These are phyloP conservation scores for Chloebia gouldiae DNA, from an alignment of 2,113 vertebrate species.

Conservation along the genomic window DNA sequence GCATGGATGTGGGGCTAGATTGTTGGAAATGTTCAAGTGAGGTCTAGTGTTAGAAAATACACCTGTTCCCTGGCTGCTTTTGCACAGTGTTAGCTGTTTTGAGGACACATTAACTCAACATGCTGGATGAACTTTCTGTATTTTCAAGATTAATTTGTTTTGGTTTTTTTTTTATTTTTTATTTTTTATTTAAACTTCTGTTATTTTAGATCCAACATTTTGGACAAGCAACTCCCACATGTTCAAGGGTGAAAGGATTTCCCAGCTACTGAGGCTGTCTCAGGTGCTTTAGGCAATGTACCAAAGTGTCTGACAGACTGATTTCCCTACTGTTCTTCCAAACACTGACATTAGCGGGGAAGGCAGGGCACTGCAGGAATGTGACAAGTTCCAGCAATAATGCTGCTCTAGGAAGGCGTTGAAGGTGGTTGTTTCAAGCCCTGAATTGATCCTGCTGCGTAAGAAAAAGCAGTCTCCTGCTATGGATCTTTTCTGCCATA, in stretches of 20 bases:
- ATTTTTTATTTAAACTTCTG: not conserved
- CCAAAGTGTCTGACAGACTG: not conserved
- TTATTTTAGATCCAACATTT: not conserved
- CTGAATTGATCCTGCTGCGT: not conserved
- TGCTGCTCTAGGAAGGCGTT: not conserved
- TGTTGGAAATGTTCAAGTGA: not conserved
- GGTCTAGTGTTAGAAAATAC: not conserved
- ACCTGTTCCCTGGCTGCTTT: not conserved
- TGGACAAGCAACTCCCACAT: not conserved
- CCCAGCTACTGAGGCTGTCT: not conserved
- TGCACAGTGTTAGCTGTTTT: accelerated
- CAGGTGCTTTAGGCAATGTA: not conserved
- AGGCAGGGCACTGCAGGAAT: not conserved
- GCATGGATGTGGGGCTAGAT: not conserved
- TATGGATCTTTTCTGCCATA: not conserved
- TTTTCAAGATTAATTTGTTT: not conserved
- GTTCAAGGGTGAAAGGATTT: not conserved
- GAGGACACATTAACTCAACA: not conserved
- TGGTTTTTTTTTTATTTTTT: not conserved
- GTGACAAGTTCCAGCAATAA: not conserved
- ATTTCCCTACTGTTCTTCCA: not conserved
- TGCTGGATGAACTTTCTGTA: accelerated
- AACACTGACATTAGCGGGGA: not conserved
- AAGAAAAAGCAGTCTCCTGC: not conserved
- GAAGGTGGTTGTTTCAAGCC: not conserved